phyloP scores from a whole-genome alignment of 35 echinoderm and acorn worm species.

The Eucidaris tribuloides region DNA sequence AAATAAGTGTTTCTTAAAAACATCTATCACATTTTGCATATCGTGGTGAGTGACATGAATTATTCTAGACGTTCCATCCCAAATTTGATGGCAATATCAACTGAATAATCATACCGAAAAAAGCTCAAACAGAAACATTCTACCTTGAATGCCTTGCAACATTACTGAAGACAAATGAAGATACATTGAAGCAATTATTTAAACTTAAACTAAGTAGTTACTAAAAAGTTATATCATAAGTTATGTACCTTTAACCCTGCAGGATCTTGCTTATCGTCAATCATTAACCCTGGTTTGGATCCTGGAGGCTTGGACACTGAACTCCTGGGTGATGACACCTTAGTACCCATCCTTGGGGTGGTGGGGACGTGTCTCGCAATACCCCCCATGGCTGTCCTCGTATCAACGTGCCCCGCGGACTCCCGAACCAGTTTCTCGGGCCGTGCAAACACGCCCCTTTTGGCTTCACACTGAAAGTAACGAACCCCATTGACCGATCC shows the following conservation, averaged over 20 bases:
- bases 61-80: too few species aligned
- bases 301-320: constrained; percentile 48
- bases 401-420: constrained; percentile 58
- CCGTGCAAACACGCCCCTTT: constrained; percentile 90
- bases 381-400: constrained; percentile 36
- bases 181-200: too few species aligned
- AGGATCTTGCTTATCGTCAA: constrained; percentile 45
- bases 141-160: too few species aligned
- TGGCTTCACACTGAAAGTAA: constrained; percentile 98
- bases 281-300: constrained; percentile 35
- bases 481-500: constrained; percentile 91
- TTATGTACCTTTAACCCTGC: constrained; percentile 66
- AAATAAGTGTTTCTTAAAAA: too few species aligned
- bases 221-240: neutral
- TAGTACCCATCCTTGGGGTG: constrained; percentile 88
- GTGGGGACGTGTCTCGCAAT: constrained; percentile 68
- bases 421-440: constrained; percentile 87
- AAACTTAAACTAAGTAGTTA: too few species aligned
- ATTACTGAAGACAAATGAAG: too few species aligned
- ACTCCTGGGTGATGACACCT: constrained; percentile 78
- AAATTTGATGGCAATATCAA: too few species aligned
- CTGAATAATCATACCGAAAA: too few species aligned
- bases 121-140: too few species aligned
- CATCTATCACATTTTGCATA: too few species aligned
- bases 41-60: too few species aligned